Percentiles rank a stretch among this genome's conserved stretches.
Evolutionary conservation across 2,113 vertebrate genomes (phyloP).

Genomic region (Sapayoa aenigma): DNA sequence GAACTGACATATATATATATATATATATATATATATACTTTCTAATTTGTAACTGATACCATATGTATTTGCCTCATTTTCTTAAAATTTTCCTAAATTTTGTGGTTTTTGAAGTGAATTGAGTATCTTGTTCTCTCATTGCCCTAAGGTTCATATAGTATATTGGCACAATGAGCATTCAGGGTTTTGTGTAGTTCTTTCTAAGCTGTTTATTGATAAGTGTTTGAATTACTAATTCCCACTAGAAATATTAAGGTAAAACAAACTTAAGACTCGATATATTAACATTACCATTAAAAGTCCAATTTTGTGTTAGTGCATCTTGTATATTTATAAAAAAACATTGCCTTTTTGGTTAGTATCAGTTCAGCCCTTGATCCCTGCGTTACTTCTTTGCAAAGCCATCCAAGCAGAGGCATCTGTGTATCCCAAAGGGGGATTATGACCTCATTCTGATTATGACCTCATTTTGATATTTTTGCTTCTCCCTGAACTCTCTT

Average conservation of each 20-base stretch:
- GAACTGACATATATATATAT: neutral
- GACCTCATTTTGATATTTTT: conserved; percentile 41
- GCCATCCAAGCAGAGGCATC: neutral
- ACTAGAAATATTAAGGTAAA: neutral
- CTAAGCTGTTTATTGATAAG: neutral
- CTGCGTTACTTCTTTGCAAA: neutral
- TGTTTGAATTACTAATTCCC: neutral
- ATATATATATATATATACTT: too few species aligned
- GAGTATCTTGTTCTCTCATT: neutral
- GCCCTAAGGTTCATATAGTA: neutral
- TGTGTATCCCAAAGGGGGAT: conserved; percentile 15
- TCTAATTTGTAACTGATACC: neutral
- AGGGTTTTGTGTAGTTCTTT: neutral
- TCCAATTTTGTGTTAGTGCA: neutral
- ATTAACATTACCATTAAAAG: neutral
- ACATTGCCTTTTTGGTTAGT: neutral
- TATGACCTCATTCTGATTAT: conserved; percentile 41
- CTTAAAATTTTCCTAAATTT: neutral
- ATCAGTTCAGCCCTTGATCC: neutral
- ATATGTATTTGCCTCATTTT: neutral
- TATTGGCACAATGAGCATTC: neutral
- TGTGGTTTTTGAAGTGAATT: neutral
- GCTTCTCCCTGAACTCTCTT: neutral
- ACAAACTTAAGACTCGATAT: neutral
- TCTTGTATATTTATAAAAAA: neutral